Evolutionary conservation across 2,888 invertebrate genomes (phyloP).

Genomic region (Meteorus colon): DNA sequence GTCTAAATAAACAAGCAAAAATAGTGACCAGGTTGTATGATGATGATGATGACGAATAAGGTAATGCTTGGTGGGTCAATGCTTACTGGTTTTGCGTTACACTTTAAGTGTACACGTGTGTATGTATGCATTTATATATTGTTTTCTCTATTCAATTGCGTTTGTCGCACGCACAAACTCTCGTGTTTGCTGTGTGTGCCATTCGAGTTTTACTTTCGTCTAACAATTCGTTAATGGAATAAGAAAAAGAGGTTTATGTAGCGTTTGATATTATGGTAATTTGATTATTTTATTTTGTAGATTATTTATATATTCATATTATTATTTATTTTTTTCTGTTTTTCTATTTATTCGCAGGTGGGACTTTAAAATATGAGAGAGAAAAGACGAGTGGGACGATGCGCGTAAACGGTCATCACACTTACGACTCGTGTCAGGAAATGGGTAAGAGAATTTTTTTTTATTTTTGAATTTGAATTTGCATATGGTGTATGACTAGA

Average conservation of each 20-base stretch:
- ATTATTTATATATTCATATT: not conserved
- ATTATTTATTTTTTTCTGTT: not conserved
- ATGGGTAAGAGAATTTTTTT: conserved; percentile 62
- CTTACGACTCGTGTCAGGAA: conserved; percentile 66
- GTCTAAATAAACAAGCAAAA: conserved; percentile 58
- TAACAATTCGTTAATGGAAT: not conserved
- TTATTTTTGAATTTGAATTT: not conserved
- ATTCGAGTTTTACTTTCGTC: not conserved
- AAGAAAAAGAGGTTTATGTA: not conserved
- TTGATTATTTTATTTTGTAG: not conserved
- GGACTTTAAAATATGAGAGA: conserved; percentile 62
- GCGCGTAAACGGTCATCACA: conserved; percentile 70
- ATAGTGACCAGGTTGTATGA: conserved; percentile 54
- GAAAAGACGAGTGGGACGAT: conserved; percentile 63
- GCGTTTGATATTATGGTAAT: not conserved
- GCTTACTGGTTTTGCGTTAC: conserved; percentile 70
- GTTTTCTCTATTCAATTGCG: conserved; percentile 15
- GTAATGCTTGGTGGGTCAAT: conserved; percentile 69
- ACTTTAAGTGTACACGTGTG: conserved; percentile 44
- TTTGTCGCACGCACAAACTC: not conserved
- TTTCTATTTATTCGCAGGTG: conserved; percentile 38
- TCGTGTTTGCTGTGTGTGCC: not conserved
- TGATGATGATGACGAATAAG: conserved; percentile 61
- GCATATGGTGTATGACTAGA: not conserved
- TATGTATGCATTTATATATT: not conserved